phyloP scores from a whole-genome alignment of 2,113 vertebrate species.

The Kobus ellipsiprymnus region DNA sequence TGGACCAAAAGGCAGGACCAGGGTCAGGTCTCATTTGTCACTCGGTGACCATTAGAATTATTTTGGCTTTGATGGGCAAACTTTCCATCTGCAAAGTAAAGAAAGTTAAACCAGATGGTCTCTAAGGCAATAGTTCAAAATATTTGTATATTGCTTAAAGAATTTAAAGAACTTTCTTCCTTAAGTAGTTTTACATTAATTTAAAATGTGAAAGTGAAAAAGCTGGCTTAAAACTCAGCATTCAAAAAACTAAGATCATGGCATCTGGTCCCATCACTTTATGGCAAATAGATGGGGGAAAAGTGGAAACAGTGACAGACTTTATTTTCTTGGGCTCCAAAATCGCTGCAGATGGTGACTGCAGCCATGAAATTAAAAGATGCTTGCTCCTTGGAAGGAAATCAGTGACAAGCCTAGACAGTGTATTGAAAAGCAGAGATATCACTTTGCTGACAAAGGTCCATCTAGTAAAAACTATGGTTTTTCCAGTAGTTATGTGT shows the following conservation, averaged over 20 bases:
- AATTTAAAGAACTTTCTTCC: conserved; percentile 14
- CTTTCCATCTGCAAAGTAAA: conserved; percentile 14
- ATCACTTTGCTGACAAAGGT: not conserved
- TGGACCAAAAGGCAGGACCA: not conserved
- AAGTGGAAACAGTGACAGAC: not conserved
- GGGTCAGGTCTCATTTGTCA: not conserved
- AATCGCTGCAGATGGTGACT: not conserved
- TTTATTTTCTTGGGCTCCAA: not conserved
- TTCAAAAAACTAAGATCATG: not conserved
- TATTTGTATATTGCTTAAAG: conserved; percentile 21
- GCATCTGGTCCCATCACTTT: not conserved
- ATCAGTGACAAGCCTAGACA: not conserved
- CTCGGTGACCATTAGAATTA: not conserved
- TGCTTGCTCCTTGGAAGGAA: not conserved
- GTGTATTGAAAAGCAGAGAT: not conserved
- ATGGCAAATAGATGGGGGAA: not conserved
- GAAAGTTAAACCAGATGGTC: not conserved
- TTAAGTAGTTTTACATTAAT: not conserved
- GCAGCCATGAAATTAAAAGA: not conserved
- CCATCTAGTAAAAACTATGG: not conserved
- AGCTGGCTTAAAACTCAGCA: not conserved
- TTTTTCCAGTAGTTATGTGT: not conserved
- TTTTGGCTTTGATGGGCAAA: not conserved
- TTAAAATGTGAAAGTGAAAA: not conserved
- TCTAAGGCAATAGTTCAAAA: not conserved